Conservation (phyloP, 2,888 invertebrate species). For the Spodoptera picta region DNA sequence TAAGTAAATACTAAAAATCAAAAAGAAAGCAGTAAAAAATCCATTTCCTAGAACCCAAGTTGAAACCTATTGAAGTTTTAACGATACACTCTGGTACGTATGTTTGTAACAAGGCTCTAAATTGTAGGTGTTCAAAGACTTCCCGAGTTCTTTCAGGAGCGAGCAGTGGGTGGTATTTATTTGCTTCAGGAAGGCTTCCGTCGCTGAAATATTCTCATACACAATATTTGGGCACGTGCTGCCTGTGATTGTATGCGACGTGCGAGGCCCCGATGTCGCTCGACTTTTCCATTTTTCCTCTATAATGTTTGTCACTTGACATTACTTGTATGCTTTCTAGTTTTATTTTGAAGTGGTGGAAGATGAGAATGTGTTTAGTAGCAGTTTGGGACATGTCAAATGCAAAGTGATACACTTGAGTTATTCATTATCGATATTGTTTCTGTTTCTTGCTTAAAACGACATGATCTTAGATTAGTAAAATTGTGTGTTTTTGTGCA, state of each 20-base stretch:
- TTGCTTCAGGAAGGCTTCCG: neutral
- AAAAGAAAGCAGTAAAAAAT: no score
- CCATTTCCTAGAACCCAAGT: no score
- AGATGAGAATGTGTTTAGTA: no score
- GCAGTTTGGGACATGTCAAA: no score
- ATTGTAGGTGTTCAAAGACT: conserved; percentile 2
- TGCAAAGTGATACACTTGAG: no score
- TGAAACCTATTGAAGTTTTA: no score
- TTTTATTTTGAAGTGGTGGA: neutral
- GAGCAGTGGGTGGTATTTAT: neutral
- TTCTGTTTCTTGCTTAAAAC: no score
- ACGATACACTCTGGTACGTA: neutral
- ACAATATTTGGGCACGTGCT: conserved; percentile 28
- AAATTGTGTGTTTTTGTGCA: no score
- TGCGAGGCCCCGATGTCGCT: neutral
- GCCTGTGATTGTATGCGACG: conserved; percentile 23
- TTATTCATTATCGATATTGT: no score
- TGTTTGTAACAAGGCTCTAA: neutral
- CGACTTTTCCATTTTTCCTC: neutral
- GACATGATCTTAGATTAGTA: no score
- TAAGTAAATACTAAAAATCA: no score
- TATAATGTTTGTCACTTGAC: neutral
- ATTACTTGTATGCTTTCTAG: neutral
- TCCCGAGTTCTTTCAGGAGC: neutral
- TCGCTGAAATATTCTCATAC: conserved; percentile 9